Percentiles rank a stretch among this genome's conserved stretches.
phyloP scores from a whole-genome alignment of 1,140 invertebrate genomes.

The Diprion similis region DNA sequence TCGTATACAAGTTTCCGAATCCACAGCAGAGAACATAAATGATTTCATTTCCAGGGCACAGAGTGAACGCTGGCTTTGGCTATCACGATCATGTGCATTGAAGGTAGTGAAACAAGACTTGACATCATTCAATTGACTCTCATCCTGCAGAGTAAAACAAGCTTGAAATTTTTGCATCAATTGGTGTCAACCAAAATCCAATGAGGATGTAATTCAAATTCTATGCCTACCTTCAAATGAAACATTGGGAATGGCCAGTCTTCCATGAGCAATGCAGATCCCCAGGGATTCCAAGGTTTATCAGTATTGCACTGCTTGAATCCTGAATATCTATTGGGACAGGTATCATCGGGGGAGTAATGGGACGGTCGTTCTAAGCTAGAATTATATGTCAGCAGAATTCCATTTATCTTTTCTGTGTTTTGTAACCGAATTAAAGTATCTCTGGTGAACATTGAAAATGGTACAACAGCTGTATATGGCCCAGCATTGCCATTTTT shows the following conservation, averaged over 20 bases:
- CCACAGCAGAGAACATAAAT: conserved; percentile 88
- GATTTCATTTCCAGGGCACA: conserved; percentile 86
- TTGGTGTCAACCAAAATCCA: not conserved
- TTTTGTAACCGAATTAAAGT: conserved; percentile 60
- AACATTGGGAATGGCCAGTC: conserved; percentile 89
- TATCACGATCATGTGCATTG: conserved; percentile 68
- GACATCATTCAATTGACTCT: conserved; percentile 53
- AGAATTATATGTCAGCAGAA: conserved; percentile 61
- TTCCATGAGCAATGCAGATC: conserved; percentile 75
- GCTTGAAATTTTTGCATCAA: not conserved
- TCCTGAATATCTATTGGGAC: conserved; percentile 83
- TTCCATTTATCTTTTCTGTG: conserved; percentile 67
- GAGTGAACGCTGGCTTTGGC: conserved; percentile 73
- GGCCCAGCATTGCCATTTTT: conserved; percentile 71
- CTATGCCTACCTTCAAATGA: conserved; percentile 63
- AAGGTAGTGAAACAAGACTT: conserved; percentile 64
- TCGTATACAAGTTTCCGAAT: conserved; percentile 83
- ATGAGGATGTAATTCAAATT: not conserved
- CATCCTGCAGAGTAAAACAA: conserved; percentile 41
- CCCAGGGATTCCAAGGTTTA: conserved; percentile 79
- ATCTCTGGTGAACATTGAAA: conserved; percentile 66
- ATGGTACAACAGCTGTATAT: conserved; percentile 74
- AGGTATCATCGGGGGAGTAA: conserved; percentile 80
- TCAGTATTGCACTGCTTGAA: conserved; percentile 54
- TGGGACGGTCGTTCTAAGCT: conserved; percentile 36